phyloP scores from a whole-genome alignment of 2,113 vertebrate species.

The Glareola pratincola region DNA sequence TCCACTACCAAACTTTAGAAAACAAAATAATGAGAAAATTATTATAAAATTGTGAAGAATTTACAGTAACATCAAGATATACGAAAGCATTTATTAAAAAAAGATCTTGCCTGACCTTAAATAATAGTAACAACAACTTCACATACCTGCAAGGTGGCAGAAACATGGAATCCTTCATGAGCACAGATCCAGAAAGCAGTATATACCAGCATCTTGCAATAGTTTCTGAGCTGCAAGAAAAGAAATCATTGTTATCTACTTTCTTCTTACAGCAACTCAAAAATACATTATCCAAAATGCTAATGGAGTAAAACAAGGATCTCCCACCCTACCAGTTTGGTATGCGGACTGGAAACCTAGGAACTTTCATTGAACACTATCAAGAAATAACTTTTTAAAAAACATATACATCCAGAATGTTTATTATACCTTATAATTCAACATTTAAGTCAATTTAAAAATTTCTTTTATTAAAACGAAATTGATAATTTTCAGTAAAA shows the following conservation, averaged over 20 bases:
- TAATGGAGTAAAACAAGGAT: background rate
- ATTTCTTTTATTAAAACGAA: background rate
- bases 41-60: background rate
- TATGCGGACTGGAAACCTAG: background rate
- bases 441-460: background rate
- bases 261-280: background rate
- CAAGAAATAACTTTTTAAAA: background rate
- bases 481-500: background rate
- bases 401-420: background rate
- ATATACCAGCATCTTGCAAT: conserved; percentile 95
- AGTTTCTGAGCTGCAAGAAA: conserved; percentile 85
- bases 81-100: background rate
- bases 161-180: conserved; percentile 96
- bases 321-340: background rate
- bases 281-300: background rate
- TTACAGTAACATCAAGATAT: background rate
- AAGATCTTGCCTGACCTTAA: background rate
- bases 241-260: background rate
- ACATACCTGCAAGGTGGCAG: conserved; percentile 93
- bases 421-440: background rate
- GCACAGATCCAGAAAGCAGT: conserved; percentile 93
- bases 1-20: background rate
- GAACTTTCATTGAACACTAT: background rate
- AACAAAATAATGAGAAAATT: background rate
- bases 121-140: background rate